Percentiles rank a stretch among this genome's conserved stretches.
These are phyloP conservation scores for Brachyopa scutellaris DNA, from an alignment of 2,888 invertebrate species.

Conservation along the genomic window DNA sequence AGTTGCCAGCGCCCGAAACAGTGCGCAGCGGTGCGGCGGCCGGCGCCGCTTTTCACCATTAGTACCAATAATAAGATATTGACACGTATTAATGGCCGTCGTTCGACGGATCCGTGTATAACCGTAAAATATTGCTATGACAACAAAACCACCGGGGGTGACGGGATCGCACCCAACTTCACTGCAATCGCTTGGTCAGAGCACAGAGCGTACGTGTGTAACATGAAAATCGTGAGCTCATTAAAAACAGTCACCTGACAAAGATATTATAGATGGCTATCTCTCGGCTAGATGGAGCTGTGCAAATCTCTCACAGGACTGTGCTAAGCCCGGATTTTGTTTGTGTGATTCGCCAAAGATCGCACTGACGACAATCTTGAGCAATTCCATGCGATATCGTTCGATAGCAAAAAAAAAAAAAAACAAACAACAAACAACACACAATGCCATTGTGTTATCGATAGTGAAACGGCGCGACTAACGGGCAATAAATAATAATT, in stretches of 20 bases:
- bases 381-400: conserved; percentile 40
- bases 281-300: conserved; percentile 68
- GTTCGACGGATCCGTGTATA: conserved; percentile 65
- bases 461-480: conserved; percentile 42
- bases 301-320: conserved; percentile 37
- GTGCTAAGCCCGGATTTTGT: conserved; percentile 14
- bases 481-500: conserved; percentile 64
- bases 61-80: conserved; percentile 71
- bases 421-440: too few relatives aligned
- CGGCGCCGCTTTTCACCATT: conserved; percentile 66
- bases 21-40: background rate
- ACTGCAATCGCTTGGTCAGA: background rate
- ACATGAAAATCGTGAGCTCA: conserved; percentile 70
- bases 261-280: conserved; percentile 71
- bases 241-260: conserved; percentile 69
- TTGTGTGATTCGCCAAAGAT: conserved; percentile 38
- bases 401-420: conserved; percentile 5
- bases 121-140: conserved; percentile 64
- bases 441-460: conserved; percentile 57
- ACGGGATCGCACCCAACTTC: conserved; percentile 47
- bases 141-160: conserved; percentile 19
- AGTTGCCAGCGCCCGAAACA: conserved; percentile 66
- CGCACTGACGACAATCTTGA: conserved; percentile 38
- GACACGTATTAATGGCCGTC: conserved; percentile 71
- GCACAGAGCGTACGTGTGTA: conserved; percentile 28